These are phyloP conservation scores for Acropora yongei DNA, from an alignment of 64 coral and sea anemone species.

Conservation along the genomic window DNA sequence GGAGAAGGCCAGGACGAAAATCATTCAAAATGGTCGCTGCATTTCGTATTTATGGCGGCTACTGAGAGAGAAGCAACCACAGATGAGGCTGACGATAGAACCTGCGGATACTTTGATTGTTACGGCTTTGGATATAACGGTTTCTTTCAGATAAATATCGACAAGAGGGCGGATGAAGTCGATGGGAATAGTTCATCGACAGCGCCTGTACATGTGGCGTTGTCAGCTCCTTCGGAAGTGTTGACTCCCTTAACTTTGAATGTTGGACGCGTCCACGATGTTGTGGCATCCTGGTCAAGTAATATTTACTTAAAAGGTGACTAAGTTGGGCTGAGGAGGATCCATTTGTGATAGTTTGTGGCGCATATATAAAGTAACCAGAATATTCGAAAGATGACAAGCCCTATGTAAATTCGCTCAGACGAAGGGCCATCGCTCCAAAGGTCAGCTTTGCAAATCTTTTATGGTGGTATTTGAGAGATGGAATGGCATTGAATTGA, in stretches of 20 bases:
- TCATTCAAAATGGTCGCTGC: neutral
- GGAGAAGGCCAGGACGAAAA: conserved; percentile 2
- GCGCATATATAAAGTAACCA: no score
- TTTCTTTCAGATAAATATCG: conserved; percentile 52
- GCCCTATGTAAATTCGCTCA: no score
- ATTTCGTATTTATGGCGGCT: neutral
- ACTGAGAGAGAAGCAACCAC: neutral
- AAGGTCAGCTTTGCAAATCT: no score
- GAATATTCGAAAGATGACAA: no score
- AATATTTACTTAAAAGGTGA: conserved; percentile 55
- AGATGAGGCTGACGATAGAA: neutral
- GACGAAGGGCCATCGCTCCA: no score
- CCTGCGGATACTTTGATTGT: neutral
- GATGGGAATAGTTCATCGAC: no score
- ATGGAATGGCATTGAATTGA: no score
- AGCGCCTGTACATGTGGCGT: no score
- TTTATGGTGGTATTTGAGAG: no score
- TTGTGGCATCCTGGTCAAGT: conserved; percentile 48
- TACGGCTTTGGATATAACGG: conserved; percentile 86
- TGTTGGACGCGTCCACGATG: conserved; percentile 13
- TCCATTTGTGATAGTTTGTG: no score
- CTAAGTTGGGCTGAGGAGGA: no score
- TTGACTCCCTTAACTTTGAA: neutral
- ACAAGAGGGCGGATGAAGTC: neutral
- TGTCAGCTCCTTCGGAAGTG: no score